A percentile compares a stretch with the other conserved stretches of the same genome.
phyloP scores from a whole-genome alignment of 2,797 vertebrate species.

The Ibycter americanus region DNA sequence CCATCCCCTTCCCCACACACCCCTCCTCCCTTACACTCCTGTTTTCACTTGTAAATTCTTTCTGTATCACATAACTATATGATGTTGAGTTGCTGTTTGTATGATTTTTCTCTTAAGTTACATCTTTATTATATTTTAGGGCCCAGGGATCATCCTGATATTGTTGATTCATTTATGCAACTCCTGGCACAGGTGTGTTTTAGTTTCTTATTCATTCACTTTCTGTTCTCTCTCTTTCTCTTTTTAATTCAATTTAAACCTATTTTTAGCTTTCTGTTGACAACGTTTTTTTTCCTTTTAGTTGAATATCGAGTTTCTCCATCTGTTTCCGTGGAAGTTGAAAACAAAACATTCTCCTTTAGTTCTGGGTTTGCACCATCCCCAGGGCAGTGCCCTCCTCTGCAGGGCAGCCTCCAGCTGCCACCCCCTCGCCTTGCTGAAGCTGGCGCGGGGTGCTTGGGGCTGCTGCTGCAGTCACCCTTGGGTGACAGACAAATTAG shows the following conservation, averaged over 20 bases:
- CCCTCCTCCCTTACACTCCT: conserved; percentile 79
- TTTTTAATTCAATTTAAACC: conserved; percentile 85
- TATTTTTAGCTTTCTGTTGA: conserved; percentile 87
- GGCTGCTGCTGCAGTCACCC: background rate
- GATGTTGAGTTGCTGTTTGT: conserved; percentile 99
- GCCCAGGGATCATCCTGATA: conserved; percentile 99
- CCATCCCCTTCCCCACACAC: conserved; percentile 77
- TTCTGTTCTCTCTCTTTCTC: conserved; percentile 98
- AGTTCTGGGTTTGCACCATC: conserved; percentile 76
- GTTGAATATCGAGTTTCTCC: conserved; percentile 87
- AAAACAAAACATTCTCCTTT: conserved; percentile 82
- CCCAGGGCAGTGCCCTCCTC: conserved; percentile 43
- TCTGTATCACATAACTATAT: conserved; percentile 99
- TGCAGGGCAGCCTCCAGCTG: conserved; percentile 34
- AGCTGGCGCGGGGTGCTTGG: background rate
- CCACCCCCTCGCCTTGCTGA: background rate
- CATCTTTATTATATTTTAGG: conserved; percentile 99
- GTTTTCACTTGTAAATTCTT: conserved; percentile 94
- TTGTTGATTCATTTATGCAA: conserved; percentile 99
- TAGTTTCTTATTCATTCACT: conserved; percentile 99
- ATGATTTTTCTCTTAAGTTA: conserved; percentile 99
- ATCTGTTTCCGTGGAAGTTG: conserved; percentile 87
- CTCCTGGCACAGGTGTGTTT: conserved; percentile 99
- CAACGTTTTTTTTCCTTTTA: conserved; percentile 86
- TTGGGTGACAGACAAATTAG: background rate